These are phyloP conservation scores for Cladorhizidae sp. DNA, from an alignment of 37 sponge, comb jelly and placozoan genomes.

Conservation along the genomic window DNA sequence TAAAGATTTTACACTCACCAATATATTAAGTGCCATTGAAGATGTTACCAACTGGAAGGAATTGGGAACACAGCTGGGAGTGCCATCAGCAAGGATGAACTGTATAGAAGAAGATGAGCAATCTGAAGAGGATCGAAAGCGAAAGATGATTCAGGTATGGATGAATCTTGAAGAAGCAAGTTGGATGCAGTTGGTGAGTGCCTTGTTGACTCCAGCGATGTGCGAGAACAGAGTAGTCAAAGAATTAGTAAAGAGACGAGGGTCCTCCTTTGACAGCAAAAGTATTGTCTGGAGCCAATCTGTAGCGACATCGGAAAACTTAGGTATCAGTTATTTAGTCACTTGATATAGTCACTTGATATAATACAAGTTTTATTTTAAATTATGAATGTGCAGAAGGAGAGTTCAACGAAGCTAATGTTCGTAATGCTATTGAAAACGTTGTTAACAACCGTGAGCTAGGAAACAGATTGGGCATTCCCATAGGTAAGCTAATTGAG, in stretches of 20 bases:
- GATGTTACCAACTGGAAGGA: constrained; percentile 11
- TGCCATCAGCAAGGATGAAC: not conserved
- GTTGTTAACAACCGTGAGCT: not conserved
- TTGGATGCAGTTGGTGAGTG: not conserved
- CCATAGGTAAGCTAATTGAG: not conserved
- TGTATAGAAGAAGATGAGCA: not conserved
- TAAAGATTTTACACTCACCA: not conserved
- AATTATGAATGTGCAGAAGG: not conserved
- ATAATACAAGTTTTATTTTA: not conserved
- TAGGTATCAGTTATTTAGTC: not conserved
- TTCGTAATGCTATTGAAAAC: not conserved
- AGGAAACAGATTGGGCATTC: not conserved
- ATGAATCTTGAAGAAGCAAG: not conserved
- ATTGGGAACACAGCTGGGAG: not conserved
- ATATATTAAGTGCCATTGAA: not conserved
- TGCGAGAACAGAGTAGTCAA: constrained; percentile 7
- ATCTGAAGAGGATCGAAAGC: not conserved
- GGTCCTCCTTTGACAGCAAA: constrained; percentile 2
- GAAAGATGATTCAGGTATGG: not conserved
- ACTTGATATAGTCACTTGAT: not conserved
- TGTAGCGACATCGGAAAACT: not conserved
- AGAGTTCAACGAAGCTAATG: constrained; percentile 12
- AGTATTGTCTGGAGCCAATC: not conserved
- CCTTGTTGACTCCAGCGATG: not conserved
- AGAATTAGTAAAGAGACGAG: not conserved